These are phyloP conservation scores for Malurus leucopterus DNA, from an alignment of 2,797 vertebrate genomes.

Conservation along the genomic window DNA sequence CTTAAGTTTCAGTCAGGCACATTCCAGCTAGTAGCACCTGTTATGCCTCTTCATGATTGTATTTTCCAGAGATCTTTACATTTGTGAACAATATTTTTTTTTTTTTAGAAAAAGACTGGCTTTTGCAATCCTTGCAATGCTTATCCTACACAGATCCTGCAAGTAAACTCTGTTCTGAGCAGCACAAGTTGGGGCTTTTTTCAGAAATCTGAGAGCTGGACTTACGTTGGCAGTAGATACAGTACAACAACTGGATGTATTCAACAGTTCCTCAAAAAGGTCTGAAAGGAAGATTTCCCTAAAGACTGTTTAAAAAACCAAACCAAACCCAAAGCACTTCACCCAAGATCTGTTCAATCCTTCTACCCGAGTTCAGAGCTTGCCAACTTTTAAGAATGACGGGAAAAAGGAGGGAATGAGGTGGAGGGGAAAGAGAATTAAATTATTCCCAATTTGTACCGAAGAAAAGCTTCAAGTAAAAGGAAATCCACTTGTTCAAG, in stretches of 20 bases:
- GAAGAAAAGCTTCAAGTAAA: constrained; percentile 85
- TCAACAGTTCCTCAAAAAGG: constrained; percentile 53
- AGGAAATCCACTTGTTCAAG: constrained; percentile 70
- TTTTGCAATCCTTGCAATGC: constrained; percentile 53
- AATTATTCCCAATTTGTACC: constrained; percentile 65
- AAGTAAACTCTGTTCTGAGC: constrained; percentile 71
- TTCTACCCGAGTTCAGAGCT: not conserved
- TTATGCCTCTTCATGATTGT: constrained; percentile 20
- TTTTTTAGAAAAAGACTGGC: constrained; percentile 32
- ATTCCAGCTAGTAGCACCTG: constrained; percentile 35
- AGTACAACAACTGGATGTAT: constrained; percentile 58
- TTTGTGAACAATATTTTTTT: not conserved
- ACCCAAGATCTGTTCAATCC: not conserved
- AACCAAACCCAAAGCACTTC: constrained; percentile 40
- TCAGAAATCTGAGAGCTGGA: constrained; percentile 57
- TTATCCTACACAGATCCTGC: constrained; percentile 48
- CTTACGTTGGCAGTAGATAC: constrained; percentile 69
- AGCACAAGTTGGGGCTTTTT: constrained; percentile 54
- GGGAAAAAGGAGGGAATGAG: not conserved
- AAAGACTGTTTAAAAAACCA: constrained; percentile 44
- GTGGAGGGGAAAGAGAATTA: constrained; percentile 34
- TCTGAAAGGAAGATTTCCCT: constrained; percentile 35
- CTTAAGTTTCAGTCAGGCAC: not conserved
- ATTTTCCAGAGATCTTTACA: not conserved
- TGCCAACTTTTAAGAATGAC: not conserved